phyloP scores from a whole-genome alignment of 2,113 vertebrate species.

The Elanus axillaris region DNA sequence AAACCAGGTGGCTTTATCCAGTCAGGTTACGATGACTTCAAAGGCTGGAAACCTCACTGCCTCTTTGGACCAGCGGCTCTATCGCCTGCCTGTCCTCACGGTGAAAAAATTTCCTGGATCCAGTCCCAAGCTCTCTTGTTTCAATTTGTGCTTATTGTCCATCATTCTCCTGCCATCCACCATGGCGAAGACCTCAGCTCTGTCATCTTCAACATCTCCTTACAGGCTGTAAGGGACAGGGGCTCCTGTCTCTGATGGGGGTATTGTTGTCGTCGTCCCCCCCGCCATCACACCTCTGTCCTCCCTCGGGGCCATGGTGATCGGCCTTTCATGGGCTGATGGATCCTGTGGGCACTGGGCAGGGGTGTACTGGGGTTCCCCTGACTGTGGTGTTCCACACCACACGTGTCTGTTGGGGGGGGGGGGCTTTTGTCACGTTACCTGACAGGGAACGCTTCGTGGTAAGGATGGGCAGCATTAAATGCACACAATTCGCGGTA shows the following conservation, averaged over 20 bases:
- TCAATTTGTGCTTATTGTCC: background rate
- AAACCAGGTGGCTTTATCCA: background rate
- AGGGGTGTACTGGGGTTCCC: background rate
- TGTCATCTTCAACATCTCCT: background rate
- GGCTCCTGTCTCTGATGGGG: background rate
- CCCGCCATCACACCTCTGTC: background rate
- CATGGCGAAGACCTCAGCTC: background rate
- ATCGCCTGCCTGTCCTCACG: background rate
- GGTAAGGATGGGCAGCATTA: background rate
- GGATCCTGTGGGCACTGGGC: background rate
- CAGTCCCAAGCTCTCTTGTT: background rate
- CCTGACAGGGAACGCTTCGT: background rate
- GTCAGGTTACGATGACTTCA: background rate
- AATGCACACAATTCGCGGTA: background rate
- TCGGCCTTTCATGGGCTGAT: background rate
- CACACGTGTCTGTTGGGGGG: no score
- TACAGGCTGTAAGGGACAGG: background rate
- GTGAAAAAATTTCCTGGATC: background rate
- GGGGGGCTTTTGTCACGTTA: background rate
- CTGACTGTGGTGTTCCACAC: fast-evolving
- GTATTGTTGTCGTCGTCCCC: background rate
- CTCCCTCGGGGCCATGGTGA: background rate
- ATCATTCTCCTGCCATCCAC: background rate
- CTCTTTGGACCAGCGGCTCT: fast-evolving
- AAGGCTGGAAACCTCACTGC: background rate